Evolutionary conservation across 2,113 vertebrate genomes (phyloP).

Genomic region (Dolichotis patagonum): DNA sequence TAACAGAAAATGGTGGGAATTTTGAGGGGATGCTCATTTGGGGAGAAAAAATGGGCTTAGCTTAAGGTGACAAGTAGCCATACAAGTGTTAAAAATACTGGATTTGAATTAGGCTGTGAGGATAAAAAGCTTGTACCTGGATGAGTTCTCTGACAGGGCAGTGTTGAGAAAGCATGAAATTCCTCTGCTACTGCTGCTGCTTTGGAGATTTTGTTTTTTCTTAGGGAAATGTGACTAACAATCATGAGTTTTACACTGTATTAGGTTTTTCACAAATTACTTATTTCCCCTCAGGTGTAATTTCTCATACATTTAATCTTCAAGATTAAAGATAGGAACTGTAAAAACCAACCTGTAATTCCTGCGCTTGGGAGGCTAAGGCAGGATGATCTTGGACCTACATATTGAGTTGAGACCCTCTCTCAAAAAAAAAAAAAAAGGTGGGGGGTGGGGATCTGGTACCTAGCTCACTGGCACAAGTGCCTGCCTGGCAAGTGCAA

Average conservation of each 20-base stretch:
- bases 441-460: too few species aligned
- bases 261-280: constrained; percentile 29
- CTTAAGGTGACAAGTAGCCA: neutral
- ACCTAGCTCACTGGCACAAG: too few species aligned
- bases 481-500: too few species aligned
- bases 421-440: neutral
- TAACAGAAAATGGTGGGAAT: constrained; percentile 5
- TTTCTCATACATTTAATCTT: constrained; percentile 33
- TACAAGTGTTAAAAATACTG: constrained; percentile 16
- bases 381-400: neutral
- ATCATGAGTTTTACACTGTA: constrained; percentile 21
- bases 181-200: neutral
- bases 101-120: neutral
- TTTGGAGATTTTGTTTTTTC: neutral
- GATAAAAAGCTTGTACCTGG: neutral
- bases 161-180: neutral
- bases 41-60: neutral
- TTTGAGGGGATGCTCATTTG: neutral
- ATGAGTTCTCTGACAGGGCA: constrained; percentile 5
- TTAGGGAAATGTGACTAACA: neutral
- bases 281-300: constrained; percentile 13
- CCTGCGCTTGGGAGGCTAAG: neutral
- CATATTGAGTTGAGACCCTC: neutral
- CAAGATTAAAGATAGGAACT: constrained; percentile 31
- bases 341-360: neutral